These are phyloP conservation scores for Sebastes vulpes DNA, from an alignment of 2,797 vertebrate species.

Conservation along the genomic window DNA sequence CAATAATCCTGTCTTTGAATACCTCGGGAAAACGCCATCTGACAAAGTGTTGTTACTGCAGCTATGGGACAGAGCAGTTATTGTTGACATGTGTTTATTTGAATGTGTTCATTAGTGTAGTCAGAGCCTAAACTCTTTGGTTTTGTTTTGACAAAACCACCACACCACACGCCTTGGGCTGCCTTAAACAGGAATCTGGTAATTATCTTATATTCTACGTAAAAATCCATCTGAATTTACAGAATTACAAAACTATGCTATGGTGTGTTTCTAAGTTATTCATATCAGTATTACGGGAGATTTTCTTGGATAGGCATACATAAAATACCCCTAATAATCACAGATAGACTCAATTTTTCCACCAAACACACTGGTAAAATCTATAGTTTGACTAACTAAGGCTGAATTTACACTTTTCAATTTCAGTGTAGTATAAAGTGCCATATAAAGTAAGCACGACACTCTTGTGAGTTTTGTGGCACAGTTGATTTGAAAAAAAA, in stretches of 20 bases:
- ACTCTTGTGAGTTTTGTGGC: slow-evolving; percentile 86
- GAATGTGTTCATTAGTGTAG: slow-evolving; percentile 1
- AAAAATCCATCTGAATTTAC: slow-evolving; percentile 32
- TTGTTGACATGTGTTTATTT: neutral
- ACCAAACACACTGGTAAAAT: slow-evolving; percentile 41
- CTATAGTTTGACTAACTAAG: slow-evolving; percentile 58
- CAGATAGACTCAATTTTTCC: slow-evolving; percentile 15
- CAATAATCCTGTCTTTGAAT: slow-evolving; percentile 33
- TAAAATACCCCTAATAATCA: slow-evolving; percentile 31
- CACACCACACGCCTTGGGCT: neutral
- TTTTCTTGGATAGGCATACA: neutral
- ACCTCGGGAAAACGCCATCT: slow-evolving; percentile 5
- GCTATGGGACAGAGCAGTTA: neutral
- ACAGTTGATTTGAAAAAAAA: slow-evolving; percentile 71
- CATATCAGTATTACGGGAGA: neutral
- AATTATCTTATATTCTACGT: neutral
- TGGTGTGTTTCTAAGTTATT: slow-evolving; percentile 1
- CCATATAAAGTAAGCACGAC: slow-evolving; percentile 63
- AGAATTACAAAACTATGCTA: slow-evolving; percentile 34
- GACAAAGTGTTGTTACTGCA: slow-evolving; percentile 14
- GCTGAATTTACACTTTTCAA: slow-evolving; percentile 65
- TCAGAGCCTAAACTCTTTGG: slow-evolving; percentile 34
- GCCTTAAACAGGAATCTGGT: slow-evolving; percentile 10
- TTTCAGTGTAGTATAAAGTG: slow-evolving; percentile 73
- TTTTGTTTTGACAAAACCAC: slow-evolving; percentile 36